phyloP scores from a whole-genome alignment of 2,113 vertebrate genomes.

The Bos javanicus region DNA sequence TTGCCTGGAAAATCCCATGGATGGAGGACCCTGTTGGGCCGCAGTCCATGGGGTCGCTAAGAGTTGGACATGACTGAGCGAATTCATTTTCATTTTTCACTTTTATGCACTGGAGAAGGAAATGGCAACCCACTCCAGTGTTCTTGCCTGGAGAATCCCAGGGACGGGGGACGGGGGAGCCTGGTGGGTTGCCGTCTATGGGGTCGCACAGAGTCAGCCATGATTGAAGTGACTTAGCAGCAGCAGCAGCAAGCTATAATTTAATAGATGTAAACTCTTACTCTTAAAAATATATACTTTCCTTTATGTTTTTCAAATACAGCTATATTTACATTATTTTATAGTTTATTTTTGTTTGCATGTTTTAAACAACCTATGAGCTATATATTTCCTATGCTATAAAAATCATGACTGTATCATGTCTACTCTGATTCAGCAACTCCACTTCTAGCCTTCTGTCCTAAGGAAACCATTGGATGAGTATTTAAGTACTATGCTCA shows the following conservation, averaged over 20 bases:
- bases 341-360: neutral
- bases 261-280: neutral
- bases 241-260: neutral
- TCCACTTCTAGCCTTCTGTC: neutral
- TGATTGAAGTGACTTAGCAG: too few relatives aligned
- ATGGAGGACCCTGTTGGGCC: too few relatives aligned
- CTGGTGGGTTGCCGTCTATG: too few relatives aligned
- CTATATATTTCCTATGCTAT: neutral
- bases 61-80: too few relatives aligned
- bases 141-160: too few relatives aligned
- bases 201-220: too few relatives aligned
- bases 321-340: neutral
- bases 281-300: neutral
- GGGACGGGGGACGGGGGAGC: too few relatives aligned
- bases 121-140: too few relatives aligned
- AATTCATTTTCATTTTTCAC: too few relatives aligned
- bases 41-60: too few relatives aligned
- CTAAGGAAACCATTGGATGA: neutral
- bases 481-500: neutral
- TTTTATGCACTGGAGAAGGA: too few relatives aligned
- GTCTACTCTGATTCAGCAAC: neutral
- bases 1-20: too few relatives aligned
- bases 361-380: neutral
- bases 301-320: neutral
- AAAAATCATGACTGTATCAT: neutral